Conservation (phyloP, 2,113 vertebrate genomes). For the Coracopsis vasa region DNA sequence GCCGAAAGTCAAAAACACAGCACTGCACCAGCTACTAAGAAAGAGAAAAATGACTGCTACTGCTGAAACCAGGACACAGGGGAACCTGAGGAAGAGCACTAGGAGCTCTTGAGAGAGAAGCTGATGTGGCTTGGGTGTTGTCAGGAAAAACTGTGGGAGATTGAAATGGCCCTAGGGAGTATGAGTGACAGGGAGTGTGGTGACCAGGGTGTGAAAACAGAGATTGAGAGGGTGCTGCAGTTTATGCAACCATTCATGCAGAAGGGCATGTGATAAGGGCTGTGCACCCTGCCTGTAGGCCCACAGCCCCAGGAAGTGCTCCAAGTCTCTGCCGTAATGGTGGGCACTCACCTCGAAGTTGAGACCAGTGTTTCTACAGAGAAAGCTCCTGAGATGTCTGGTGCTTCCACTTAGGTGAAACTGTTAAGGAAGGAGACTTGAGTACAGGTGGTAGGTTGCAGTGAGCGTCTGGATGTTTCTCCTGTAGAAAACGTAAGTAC, state of each 20-base stretch:
- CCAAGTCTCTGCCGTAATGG: background rate
- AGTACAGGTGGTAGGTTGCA: background rate
- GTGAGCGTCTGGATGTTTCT: background rate
- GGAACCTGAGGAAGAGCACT: background rate
- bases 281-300: background rate
- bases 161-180: background rate
- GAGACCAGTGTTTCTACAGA: background rate
- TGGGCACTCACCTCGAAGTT: background rate
- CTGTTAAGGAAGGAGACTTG: background rate
- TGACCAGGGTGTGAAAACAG: background rate
- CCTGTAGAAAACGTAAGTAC: background rate
- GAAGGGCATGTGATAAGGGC: rapidly evolving
- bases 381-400: background rate
- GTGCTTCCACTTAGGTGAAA: background rate
- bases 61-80: too few relatives aligned
- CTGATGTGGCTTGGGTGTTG: background rate
- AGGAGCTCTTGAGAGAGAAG: background rate
- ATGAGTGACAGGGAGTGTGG: background rate
- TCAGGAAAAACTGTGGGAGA: background rate
- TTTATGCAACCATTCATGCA: background rate
- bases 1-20: too few relatives aligned
- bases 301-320: background rate
- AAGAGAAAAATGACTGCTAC: too few relatives aligned
- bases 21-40: too few relatives aligned
- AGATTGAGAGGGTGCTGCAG: background rate